These are phyloP conservation scores for Caranx melampygus DNA, from an alignment of 2,113 vertebrate genomes.

Conservation along the genomic window DNA sequence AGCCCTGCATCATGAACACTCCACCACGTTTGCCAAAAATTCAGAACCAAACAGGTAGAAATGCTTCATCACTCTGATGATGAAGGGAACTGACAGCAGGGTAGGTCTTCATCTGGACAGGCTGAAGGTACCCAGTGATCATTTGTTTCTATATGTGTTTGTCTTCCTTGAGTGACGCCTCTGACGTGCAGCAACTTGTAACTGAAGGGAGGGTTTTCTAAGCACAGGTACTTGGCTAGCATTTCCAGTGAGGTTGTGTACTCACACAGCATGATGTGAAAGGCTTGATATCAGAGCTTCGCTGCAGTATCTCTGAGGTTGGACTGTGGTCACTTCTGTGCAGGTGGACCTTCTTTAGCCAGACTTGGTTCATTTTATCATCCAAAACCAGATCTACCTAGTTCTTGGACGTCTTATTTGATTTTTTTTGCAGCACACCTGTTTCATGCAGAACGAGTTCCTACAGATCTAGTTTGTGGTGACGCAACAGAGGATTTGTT, in stretches of 20 bases:
- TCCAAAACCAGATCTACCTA: neutral
- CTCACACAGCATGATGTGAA: neutral
- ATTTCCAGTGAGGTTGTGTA: neutral
- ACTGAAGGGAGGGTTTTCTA: conserved; percentile 8
- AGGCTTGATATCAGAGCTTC: conserved; percentile 1
- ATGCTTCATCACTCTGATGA: neutral
- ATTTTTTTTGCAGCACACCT: neutral
- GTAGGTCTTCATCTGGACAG: neutral
- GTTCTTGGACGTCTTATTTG: neutral
- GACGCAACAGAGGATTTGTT: neutral
- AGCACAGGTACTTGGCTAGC: neutral
- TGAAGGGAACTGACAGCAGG: conserved; percentile 2
- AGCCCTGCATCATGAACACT: conserved; percentile 33
- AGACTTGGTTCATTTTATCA: neutral
- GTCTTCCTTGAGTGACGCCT: neutral
- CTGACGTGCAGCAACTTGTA: conserved; percentile 9
- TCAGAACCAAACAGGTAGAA: conserved; percentile 4
- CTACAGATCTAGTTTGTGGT: neutral
- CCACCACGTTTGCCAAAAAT: conserved; percentile 24
- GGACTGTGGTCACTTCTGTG: neutral
- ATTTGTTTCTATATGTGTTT: neutral
- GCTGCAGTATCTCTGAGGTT: conserved; percentile 34
- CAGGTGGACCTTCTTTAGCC: neutral
- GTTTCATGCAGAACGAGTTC: neutral
- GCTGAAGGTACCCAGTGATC: neutral